These are phyloP conservation scores for Phodopus roborovskii DNA, from an alignment of 2,113 vertebrate species.

Conservation along the genomic window DNA sequence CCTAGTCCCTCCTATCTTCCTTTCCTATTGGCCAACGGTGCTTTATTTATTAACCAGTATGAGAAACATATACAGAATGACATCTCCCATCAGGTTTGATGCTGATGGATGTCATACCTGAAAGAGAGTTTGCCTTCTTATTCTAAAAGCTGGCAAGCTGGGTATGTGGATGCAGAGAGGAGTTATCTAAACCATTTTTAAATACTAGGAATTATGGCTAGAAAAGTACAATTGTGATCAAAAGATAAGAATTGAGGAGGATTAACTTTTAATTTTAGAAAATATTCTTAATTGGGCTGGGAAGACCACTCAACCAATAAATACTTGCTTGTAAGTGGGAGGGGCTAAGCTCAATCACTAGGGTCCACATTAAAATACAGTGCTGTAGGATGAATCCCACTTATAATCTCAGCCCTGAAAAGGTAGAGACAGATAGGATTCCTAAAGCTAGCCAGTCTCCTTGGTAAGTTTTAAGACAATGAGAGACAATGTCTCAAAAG, in stretches of 20 bases:
- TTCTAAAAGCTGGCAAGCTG: not conserved
- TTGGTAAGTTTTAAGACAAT: not conserved
- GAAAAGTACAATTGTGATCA: slow-evolving; percentile 37
- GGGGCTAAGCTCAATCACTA: not conserved
- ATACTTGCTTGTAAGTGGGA: not conserved
- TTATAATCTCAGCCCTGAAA: not conserved
- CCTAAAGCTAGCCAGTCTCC: not conserved
- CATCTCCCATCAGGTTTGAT: no score
- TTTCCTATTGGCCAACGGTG: no score
- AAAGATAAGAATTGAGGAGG: not conserved
- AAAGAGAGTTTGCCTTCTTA: not conserved
- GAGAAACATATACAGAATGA: no score
- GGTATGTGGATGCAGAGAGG: not conserved
- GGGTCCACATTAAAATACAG: not conserved
- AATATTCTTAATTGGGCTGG: not conserved
- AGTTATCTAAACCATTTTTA: not conserved
- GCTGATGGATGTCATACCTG: not conserved
- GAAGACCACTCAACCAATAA: not conserved
- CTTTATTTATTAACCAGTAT: no score
- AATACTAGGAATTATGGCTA: not conserved
- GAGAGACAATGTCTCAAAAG: not conserved
- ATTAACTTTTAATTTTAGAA: not conserved
- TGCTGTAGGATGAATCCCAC: not conserved
- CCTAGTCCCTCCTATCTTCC: no score
- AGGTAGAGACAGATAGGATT: no score